A percentile compares a stretch with the other conserved stretches of the same genome.
These are phyloP conservation scores for Brachionus sp. DNA, from an alignment of 1,140 invertebrate species.

Conservation along the genomic window DNA sequence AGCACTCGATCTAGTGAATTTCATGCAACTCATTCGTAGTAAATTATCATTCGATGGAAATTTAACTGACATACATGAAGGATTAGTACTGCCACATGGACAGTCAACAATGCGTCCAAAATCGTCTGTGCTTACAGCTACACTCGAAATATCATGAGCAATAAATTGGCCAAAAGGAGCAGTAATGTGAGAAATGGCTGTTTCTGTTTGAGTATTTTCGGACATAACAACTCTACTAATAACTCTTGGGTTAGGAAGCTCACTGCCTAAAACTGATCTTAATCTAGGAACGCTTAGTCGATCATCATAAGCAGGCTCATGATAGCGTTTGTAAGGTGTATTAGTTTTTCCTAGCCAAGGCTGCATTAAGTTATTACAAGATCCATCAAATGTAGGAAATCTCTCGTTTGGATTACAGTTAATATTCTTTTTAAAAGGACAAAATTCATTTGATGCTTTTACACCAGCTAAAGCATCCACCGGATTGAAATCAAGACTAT, in stretches of 20 bases:
- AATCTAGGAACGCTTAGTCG: background rate
- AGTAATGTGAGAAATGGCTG: slow-evolving; percentile 11
- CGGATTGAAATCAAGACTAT: slow-evolving; percentile 24
- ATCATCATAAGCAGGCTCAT: slow-evolving; percentile 31
- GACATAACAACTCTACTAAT: background rate
- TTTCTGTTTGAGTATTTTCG: slow-evolving; percentile 7
- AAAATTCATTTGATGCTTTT: slow-evolving; percentile 33
- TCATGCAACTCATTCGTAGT: slow-evolving; percentile 41
- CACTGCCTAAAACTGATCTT: background rate
- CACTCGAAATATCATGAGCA: slow-evolving; percentile 44
- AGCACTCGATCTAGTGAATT: slow-evolving; percentile 22
- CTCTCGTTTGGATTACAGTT: background rate
- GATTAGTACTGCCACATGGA: background rate
- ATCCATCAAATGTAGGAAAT: slow-evolving; percentile 43
- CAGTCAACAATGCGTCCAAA: slow-evolving; percentile 27
- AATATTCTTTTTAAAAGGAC: slow-evolving; percentile 38
- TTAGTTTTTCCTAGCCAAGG: slow-evolving; percentile 43
- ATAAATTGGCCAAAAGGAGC: slow-evolving; percentile 45
- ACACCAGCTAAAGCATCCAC: background rate
- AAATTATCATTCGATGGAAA: slow-evolving; percentile 37
- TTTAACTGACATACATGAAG: slow-evolving; percentile 18
- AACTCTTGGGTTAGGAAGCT: slow-evolving; percentile 24
- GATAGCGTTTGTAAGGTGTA: slow-evolving; percentile 29
- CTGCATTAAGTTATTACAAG: slow-evolving; percentile 32
- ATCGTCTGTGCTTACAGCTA: slow-evolving; percentile 16